Percentiles rank a stretch among this genome's conserved stretches.
These are phyloP conservation scores for Tillus elongatus DNA, from an alignment of 2,888 invertebrate species.

Conservation along the genomic window DNA sequence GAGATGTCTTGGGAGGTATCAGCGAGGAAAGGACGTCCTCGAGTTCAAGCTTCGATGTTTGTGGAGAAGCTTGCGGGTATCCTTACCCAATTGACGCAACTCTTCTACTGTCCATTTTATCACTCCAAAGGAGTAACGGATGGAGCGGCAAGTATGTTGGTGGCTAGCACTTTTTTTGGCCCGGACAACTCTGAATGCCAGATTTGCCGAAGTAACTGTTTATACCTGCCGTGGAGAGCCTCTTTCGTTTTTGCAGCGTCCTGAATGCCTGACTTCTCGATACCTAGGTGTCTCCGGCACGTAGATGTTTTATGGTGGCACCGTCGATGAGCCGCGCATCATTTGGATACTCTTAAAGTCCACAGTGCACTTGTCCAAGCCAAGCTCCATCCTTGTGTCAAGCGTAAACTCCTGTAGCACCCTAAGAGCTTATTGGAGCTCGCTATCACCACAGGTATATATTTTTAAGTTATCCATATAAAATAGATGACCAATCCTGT, in stretches of 20 bases:
- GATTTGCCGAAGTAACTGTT: not conserved
- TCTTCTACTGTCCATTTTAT: not conserved
- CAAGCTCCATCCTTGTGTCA: constrained; percentile 2
- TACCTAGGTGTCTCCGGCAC: too few relatives aligned
- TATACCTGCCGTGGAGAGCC: not conserved
- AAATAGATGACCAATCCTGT: not conserved
- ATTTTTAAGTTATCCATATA: constrained; percentile 1
- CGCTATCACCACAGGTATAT: not conserved
- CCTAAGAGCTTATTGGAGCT: not conserved
- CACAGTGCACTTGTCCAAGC: constrained; percentile 1
- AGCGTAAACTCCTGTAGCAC: not conserved
- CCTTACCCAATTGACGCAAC: not conserved
- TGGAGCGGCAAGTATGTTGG: constrained; percentile 2
- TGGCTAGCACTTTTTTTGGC: not conserved
- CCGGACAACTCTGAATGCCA: not conserved
- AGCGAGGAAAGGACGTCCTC: not conserved
- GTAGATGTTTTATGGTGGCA: too few relatives aligned
- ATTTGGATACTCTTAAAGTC: too few relatives aligned
- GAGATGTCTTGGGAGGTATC: not conserved
- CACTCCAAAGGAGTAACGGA: constrained; percentile 2
- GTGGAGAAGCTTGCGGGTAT: not conserved
- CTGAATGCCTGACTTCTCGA: not conserved
- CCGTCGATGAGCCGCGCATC: too few relatives aligned
- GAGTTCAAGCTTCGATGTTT: not conserved
- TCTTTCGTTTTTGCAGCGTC: not conserved